Percentiles rank a stretch among this genome's conserved stretches.
These are phyloP conservation scores for Chunga burmeisteri DNA, from an alignment of 2,113 vertebrate genomes.

Conservation along the genomic window DNA sequence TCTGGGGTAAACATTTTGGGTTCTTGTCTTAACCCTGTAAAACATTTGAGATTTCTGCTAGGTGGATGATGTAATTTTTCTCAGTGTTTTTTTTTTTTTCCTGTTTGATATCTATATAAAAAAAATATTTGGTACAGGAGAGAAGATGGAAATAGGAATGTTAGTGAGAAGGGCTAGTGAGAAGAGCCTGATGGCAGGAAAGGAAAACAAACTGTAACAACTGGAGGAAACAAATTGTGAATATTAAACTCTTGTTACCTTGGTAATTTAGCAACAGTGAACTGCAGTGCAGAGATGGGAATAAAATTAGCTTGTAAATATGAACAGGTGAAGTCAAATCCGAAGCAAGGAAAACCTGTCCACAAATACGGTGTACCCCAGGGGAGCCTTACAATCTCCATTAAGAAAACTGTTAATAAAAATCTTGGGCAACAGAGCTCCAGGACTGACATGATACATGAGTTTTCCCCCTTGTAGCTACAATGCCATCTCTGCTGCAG, in stretches of 20 bases:
- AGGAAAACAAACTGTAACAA: neutral
- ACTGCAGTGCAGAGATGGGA: neutral
- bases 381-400: neutral
- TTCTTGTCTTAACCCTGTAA: neutral
- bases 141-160: neutral
- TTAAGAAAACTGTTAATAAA: neutral
- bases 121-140: neutral
- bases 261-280: neutral
- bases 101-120: neutral
- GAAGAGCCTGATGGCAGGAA: neutral
- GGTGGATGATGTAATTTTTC: neutral
- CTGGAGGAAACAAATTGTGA: neutral
- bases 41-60: neutral
- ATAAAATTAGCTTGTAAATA: neutral
- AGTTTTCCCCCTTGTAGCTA: neutral
- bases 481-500: neutral
- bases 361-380: neutral
- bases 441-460: neutral
- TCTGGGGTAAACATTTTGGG: neutral
- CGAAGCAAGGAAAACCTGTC: neutral
- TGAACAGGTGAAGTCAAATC: neutral
- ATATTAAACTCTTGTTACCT: conserved; percentile 9
- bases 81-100: neutral
- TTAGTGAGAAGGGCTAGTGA: neutral
- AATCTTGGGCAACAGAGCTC: neutral